A percentile compares a stretch with the other conserved stretches of the same genome.
phyloP scores from a whole-genome alignment of 2,113 vertebrate species.

The Varanus salvator region DNA sequence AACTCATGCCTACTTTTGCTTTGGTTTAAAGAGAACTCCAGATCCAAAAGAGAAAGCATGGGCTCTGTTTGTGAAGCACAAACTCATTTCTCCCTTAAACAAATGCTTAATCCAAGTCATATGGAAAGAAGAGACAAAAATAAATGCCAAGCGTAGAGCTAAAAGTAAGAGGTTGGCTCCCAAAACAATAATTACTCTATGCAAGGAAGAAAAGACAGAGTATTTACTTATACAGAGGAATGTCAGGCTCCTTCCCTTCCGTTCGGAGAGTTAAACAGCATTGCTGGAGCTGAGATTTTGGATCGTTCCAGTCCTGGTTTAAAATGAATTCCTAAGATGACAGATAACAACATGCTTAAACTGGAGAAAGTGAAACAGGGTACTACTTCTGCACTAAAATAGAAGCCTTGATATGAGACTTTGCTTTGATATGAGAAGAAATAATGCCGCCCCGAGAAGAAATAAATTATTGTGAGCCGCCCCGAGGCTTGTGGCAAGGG shows the following conservation, averaged over 20 bases:
- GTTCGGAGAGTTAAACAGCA: conserved; percentile 96
- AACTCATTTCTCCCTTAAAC: not conserved
- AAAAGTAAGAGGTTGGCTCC: not conserved
- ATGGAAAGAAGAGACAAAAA: not conserved
- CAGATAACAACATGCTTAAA: conserved; percentile 15
- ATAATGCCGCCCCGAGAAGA: too few species aligned
- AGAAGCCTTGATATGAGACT: not conserved
- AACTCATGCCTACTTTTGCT: not conserved
- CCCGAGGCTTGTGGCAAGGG: too few species aligned
- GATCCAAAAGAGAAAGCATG: conserved; percentile 32
- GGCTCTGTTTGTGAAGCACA: not conserved
- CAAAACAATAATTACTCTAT: not conserved
- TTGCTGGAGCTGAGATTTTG: conserved; percentile 98
- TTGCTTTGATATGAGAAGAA: not conserved
- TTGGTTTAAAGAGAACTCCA: not conserved
- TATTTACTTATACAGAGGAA: conserved; percentile 97
- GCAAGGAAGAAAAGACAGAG: not conserved
- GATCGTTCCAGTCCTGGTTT: conserved; percentile 99
- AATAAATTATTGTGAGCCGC: too few species aligned
- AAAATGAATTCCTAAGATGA: conserved; percentile 93
- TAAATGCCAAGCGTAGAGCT: conserved; percentile 11
- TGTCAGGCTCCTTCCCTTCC: conserved; percentile 97
- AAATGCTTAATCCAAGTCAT: not conserved
- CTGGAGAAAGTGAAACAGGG: not conserved
- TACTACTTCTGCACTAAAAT: conserved; percentile 3